Evolutionary conservation across 1,140 invertebrate genomes (phyloP), one percentile per base, ranked within the genome.

Genomic region (Periplaneta americana): DNA sequence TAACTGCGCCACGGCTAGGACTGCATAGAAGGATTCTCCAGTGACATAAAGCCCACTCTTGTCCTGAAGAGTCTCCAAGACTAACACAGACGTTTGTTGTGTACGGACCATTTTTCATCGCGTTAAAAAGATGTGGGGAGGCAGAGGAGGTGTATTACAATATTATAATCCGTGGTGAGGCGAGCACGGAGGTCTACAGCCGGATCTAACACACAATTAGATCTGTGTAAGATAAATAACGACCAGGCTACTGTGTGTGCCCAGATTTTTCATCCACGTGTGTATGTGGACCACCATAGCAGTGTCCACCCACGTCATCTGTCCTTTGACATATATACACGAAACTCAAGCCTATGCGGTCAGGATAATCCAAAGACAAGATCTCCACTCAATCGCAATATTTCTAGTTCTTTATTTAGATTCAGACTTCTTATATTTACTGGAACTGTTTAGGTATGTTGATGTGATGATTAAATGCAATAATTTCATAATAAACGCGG

Each of bases 221-320:
- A 78, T 78, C 77, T 32, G 77, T 78, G 77, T 37, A 37, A 78
- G 77, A 78, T 78, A 78, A 78, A 48, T 78, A 78, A 78, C 31
- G 13, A 22, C 77, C 33, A 28, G 32, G n/a, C 77, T 78, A 28
- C 77, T 37, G 77, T 78, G n/a, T 66, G 48, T 6, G 22, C 48
- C 4, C 22, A 66, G n/a, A 66, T 66, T 66, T 66, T n/a, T 66
- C 48, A 66, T 66, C 48, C 48, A 66, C 48, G 48, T 66, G 48
- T 66, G 22, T 66, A 1, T 48, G 48, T 8, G 28, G 48, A 28
- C 48, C 48, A 66, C 48, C 39, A 48, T n/a, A n/a, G n/a, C 13
- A 17, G 39, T 48, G 39, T 48, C 48, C 48, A 66, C 48, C 39
- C 22, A 28, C 48, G 28, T n/a, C n/a, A n/a, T n/a, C n/a, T n/a